These are phyloP conservation scores for Salmo trutta DNA, from an alignment of 2,797 vertebrate species.

Conservation along the genomic window DNA sequence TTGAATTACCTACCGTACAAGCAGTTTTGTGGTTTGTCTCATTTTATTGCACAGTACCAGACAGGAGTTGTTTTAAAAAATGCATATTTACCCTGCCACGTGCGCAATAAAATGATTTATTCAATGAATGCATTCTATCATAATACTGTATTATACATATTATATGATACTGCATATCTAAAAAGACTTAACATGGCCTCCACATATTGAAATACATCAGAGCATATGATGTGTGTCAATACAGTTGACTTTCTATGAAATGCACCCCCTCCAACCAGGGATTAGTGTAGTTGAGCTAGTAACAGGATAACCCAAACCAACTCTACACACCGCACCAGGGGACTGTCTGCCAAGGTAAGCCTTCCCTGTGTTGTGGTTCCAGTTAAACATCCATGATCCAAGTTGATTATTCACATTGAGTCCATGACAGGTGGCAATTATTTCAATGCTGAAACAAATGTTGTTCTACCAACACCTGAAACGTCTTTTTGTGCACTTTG, in stretches of 20 bases:
- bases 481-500: conserved; percentile 10
- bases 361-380: conserved; percentile 34
- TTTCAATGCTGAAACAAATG: neutral
- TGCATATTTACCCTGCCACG: neutral
- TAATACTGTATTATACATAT: neutral
- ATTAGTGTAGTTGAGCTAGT: conserved; percentile 46
- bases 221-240: conserved; percentile 72
- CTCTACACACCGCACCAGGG: conserved; percentile 25
- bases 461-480: conserved; percentile 40
- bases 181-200: conserved; percentile 7
- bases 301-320: conserved; percentile 60
- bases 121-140: neutral
- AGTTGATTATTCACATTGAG: neutral
- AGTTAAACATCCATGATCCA: conserved; percentile 13
- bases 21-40: neutral
- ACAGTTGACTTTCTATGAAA: conserved; percentile 73
- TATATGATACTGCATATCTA: neutral
- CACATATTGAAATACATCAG: conserved; percentile 35
- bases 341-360: conserved; percentile 66
- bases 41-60: neutral
- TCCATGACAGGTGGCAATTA: neutral
- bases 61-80: neutral
- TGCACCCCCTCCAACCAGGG: conserved; percentile 64
- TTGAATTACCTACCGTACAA: neutral
- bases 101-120: neutral